phyloP scores from a whole-genome alignment of 2,113 vertebrate species.

The Microcebus griseorufus region DNA sequence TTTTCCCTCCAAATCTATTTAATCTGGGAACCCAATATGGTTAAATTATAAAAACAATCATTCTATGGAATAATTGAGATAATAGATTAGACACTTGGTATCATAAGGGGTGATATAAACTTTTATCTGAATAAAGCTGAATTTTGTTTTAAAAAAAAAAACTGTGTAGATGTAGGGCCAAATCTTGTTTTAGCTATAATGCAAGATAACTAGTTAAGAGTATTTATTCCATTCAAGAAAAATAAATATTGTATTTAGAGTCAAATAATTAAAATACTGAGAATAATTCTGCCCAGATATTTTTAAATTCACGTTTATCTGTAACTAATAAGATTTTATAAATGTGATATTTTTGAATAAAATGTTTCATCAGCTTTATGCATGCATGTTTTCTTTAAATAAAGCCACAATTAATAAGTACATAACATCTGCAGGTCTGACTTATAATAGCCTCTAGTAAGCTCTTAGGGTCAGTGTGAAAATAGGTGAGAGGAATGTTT shows the following conservation, averaged over 20 bases:
- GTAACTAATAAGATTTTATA: slow-evolving; percentile 76
- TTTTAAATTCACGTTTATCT: slow-evolving; percentile 75
- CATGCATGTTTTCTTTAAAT: slow-evolving; percentile 73
- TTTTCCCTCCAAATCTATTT: not conserved
- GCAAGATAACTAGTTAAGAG: not conserved
- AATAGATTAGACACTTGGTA: not conserved
- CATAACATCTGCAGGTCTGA: slow-evolving; percentile 53
- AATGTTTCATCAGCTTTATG: slow-evolving; percentile 68
- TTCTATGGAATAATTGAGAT: not conserved
- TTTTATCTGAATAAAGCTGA: not conserved
- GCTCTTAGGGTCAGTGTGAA: not conserved
- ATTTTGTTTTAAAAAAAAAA: no score
- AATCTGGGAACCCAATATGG: not conserved
- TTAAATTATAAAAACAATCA: not conserved
- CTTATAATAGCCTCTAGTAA: slow-evolving; percentile 53
- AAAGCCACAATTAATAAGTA: slow-evolving; percentile 75
- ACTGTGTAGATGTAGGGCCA: not conserved
- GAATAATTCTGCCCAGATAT: slow-evolving; percentile 62
- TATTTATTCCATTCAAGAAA: slow-evolving; percentile 73
- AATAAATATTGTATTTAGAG: slow-evolving; percentile 66
- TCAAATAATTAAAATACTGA: slow-evolving; percentile 73
- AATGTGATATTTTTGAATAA: slow-evolving; percentile 71
- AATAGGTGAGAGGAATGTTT: not conserved
- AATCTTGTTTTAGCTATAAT: not conserved
- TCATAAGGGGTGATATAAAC: not conserved